Evolutionary conservation across 2,797 vertebrate genomes (phyloP).

Genomic region (Potorous gilbertii): DNA sequence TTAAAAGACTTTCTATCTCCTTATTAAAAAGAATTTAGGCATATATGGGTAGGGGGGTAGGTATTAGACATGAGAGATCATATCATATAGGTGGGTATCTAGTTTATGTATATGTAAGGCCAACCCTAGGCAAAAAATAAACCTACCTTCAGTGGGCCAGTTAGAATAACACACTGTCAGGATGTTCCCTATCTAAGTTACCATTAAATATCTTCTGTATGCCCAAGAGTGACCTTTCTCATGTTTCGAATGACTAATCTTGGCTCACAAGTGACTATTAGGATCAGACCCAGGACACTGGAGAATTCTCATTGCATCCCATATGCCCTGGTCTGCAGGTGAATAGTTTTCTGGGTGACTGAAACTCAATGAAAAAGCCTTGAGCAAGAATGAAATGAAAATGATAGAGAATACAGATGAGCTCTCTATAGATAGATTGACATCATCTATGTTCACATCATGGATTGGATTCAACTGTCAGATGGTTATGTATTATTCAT

Average conservation of each 20-base stretch:
- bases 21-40: not conserved
- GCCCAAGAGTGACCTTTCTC: conserved; percentile 54
- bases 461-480: conserved; percentile 76
- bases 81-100: not conserved
- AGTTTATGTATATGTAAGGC: conserved; percentile 49
- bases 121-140: conserved; percentile 62
- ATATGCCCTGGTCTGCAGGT: conserved; percentile 69
- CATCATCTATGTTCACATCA: conserved; percentile 59
- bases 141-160: conserved; percentile 69
- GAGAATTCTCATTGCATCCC: conserved; percentile 65
- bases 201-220: conserved; percentile 70
- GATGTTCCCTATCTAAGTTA: conserved; percentile 47
- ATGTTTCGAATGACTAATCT: conserved; percentile 73
- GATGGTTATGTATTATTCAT: conserved; percentile 81
- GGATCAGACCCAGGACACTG: conserved; percentile 66
- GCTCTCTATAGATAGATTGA: conserved; percentile 54
- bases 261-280: conserved; percentile 75
- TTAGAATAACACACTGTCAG: conserved; percentile 71
- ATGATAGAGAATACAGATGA: conserved; percentile 70
- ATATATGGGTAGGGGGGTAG: not conserved
- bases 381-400: conserved; percentile 62
- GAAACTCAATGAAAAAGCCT: conserved; percentile 67
- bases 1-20: not conserved
- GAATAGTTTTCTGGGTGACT: conserved; percentile 64
- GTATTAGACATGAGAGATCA: not conserved